Evolutionary conservation across 2,797 vertebrate species (phyloP).

Genomic region (Pitangus sulphuratus): DNA sequence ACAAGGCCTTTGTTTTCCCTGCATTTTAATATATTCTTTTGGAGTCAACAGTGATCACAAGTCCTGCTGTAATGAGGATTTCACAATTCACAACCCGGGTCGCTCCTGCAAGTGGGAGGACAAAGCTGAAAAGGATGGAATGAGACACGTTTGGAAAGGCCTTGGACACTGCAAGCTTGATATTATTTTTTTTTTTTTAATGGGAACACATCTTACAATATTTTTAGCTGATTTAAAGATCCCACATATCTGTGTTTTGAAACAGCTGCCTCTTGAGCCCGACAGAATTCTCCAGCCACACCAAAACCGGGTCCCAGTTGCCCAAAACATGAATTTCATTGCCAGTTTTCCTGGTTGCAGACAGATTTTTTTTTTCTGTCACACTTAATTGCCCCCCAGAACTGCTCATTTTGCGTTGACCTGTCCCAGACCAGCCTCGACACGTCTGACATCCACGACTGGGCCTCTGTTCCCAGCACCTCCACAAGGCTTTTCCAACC

Average conservation of each 20-base stretch:
- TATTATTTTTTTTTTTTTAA: accelerated
- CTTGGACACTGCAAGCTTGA: neutral
- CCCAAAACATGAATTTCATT: accelerated
- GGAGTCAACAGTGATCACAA: neutral
- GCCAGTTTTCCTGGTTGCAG: accelerated
- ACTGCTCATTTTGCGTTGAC: accelerated
- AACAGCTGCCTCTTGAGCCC: neutral
- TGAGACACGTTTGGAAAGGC: neutral
- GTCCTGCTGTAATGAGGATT: neutral
- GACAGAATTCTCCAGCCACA: neutral
- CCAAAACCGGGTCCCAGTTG: accelerated
- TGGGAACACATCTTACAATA: accelerated
- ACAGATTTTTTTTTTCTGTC: neutral
- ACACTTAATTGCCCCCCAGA: neutral
- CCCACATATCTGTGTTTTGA: neutral
- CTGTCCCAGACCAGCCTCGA: neutral
- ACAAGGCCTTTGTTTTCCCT: constrained; percentile 36
- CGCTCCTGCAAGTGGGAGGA: accelerated
- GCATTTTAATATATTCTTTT: neutral
- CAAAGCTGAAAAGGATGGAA: neutral
- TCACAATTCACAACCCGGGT: accelerated
- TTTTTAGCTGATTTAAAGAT: neutral
- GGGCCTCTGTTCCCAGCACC: accelerated
- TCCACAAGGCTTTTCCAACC: accelerated
- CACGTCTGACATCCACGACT: accelerated